A percentile compares a stretch with the other conserved stretches of the same genome.
phyloP scores from a whole-genome alignment of 2,113 vertebrate species.

The Silurus glanis region DNA sequence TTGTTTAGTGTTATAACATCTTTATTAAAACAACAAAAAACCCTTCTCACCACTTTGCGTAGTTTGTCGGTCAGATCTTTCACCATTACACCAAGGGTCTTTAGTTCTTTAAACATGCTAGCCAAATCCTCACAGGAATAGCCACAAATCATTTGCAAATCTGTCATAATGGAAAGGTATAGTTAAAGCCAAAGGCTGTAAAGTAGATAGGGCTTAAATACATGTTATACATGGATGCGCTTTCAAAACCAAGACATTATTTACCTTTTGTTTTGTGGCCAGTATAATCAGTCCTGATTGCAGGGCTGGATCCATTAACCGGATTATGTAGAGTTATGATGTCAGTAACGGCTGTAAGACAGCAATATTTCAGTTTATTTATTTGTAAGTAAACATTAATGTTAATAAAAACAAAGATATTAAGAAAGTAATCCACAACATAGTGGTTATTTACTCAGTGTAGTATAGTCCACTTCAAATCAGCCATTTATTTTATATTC shows the following conservation, averaged over 20 bases:
- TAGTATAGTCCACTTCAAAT: neutral
- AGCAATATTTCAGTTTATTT: constrained; percentile 19
- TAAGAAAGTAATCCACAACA: neutral
- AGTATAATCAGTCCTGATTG: constrained; percentile 92
- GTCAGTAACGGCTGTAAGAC: constrained; percentile 60
- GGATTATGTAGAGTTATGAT: constrained; percentile 87
- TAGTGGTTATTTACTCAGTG: neutral
- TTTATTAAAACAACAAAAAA: neutral
- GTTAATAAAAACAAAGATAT: neutral
- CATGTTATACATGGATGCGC: neutral
- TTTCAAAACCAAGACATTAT: neutral
- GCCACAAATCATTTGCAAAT: constrained; percentile 91
- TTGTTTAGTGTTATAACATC: neutral
- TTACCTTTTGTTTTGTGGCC: constrained; percentile 94
- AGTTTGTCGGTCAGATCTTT: constrained; percentile 88
- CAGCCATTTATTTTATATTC: neutral
- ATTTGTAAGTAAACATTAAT: constrained; percentile 22
- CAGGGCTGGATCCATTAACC: constrained; percentile 91
- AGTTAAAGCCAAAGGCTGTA: constrained; percentile 1
- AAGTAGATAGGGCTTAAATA: neutral
- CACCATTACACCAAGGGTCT: constrained; percentile 86
- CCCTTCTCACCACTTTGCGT: constrained; percentile 84
- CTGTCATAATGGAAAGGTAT: constrained; percentile 57
- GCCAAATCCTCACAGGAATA: constrained; percentile 93
- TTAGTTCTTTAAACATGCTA: constrained; percentile 92